A percentile compares a stretch with the other conserved stretches of the same genome.
These are phyloP conservation scores for Protobothrops flavoviridis DNA, from an alignment of 2,113 vertebrate genomes.

Conservation along the genomic window DNA sequence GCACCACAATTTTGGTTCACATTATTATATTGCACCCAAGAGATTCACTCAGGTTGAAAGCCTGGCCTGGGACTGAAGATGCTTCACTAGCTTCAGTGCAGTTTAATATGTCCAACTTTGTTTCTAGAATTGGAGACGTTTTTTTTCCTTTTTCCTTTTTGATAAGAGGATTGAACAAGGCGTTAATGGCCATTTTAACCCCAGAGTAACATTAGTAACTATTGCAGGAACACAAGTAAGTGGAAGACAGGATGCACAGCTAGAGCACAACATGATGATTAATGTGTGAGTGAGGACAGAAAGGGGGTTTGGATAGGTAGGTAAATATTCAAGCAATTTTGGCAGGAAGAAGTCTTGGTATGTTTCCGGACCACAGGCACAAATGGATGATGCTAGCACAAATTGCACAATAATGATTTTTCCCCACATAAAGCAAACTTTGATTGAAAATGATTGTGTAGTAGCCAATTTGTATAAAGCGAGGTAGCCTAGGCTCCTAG, in stretches of 20 bases:
- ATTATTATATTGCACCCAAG: background rate
- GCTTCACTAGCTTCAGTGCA: background rate
- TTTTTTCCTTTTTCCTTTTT: background rate
- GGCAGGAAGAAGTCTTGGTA: background rate
- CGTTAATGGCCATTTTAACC: background rate
- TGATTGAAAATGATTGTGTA: background rate
- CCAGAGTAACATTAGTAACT: background rate
- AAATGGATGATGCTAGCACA: background rate
- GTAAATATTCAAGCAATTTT: background rate
- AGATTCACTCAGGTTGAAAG: background rate
- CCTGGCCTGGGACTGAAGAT: background rate
- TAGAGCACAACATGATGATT: background rate
- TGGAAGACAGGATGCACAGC: background rate
- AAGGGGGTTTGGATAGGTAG: background rate
- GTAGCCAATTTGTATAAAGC: background rate
- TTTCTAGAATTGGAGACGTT: background rate
- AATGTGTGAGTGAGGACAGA: background rate
- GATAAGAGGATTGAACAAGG: background rate
- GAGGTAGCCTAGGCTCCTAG: background rate
- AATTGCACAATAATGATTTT: background rate
- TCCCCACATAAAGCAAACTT: background rate
- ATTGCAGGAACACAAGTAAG: background rate
- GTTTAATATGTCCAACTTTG: background rate
- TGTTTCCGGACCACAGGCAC: background rate
- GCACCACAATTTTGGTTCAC: background rate